Evolutionary conservation across 2,113 vertebrate species (phyloP).

Genomic region (Procavia capensis): DNA sequence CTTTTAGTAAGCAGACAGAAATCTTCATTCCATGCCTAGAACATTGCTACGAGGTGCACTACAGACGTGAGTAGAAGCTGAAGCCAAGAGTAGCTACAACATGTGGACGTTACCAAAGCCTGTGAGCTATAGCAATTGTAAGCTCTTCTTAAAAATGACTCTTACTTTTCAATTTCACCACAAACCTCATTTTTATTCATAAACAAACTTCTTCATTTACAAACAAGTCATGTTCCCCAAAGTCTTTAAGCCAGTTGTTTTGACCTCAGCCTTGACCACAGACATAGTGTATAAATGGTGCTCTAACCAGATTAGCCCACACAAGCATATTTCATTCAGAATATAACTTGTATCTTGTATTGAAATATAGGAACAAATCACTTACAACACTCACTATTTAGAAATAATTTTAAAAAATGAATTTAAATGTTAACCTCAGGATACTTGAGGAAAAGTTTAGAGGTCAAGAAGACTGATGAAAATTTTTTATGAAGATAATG

Average conservation of each 20-base stretch:
- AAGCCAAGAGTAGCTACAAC: not conserved
- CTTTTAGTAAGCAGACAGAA: conserved; percentile 45
- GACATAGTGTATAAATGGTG: conserved; percentile 19
- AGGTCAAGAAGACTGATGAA: not conserved
- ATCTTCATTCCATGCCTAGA: not conserved
- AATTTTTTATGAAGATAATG: not conserved
- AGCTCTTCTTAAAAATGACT: not conserved
- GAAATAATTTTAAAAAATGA: not conserved
- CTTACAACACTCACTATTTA: not conserved
- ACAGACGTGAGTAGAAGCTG: not conserved
- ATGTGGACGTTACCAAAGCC: not conserved
- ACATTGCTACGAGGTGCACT: not conserved
- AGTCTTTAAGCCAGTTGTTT: not conserved
- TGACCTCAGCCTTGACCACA: not conserved
- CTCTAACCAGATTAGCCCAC: not conserved
- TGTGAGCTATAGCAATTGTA: not conserved
- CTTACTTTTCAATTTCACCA: conserved; percentile 4
- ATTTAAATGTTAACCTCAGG: conserved; percentile 28
- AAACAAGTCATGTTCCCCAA: not conserved
- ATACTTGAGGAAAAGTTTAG: not conserved
- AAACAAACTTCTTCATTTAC: not conserved
- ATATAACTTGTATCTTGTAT: not conserved
- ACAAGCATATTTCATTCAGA: not conserved
- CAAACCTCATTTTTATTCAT: not conserved
- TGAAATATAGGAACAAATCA: not conserved